Base-by-base conservation (phyloP, 2,888 invertebrate genomes). In the Watsonalla cultraria region DNA sequence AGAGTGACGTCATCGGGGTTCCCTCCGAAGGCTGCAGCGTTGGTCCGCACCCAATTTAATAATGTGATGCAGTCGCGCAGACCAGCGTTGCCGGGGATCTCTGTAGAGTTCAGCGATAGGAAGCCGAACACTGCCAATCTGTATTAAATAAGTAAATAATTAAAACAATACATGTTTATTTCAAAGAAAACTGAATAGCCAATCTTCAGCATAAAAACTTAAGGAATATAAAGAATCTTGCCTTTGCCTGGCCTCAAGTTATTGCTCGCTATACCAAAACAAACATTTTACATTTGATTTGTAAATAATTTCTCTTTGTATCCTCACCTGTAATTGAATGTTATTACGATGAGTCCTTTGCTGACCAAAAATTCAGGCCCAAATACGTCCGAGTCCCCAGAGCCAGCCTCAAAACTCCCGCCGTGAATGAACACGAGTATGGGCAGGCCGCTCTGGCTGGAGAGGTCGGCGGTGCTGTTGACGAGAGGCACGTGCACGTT, bases 401-500 rank as follows among this genome's bases (percentile, higher is more conserved):
- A 62, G 0, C 64, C 64, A 7, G 45, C 11, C 6, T 57, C 54
- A 13, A 56, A 61, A 0, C 53, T 59, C 2, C 65, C 65, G 9
- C 61, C 65, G 35, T 61, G 63, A 5, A 65, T 48, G 45, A 53
- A 53, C 13, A 65, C 61, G 5, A 61, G n/a, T 37, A 65, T 59
- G 0, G 65, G 61, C 7, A 61, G 53, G 13, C 33, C 46, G 9
- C 47, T 24, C 9, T 13, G 9, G 7, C 14, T 51, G 24, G 15
- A 33, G 14, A 8, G 37, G 8, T 14, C 48, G 7, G 35, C 5
- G 11, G 46, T 24, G 24, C 11, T 24, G 8, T 24, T 15, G 6
- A 59, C 57, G 11, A 45, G 47, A 6, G 76, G 76, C 5, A 69
- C 73, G 47, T 76, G 70, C 7, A 78, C 60, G 56, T 77, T 78